phyloP scores from a whole-genome alignment of 2,113 vertebrate species.

The Emydura subglobosa region DNA sequence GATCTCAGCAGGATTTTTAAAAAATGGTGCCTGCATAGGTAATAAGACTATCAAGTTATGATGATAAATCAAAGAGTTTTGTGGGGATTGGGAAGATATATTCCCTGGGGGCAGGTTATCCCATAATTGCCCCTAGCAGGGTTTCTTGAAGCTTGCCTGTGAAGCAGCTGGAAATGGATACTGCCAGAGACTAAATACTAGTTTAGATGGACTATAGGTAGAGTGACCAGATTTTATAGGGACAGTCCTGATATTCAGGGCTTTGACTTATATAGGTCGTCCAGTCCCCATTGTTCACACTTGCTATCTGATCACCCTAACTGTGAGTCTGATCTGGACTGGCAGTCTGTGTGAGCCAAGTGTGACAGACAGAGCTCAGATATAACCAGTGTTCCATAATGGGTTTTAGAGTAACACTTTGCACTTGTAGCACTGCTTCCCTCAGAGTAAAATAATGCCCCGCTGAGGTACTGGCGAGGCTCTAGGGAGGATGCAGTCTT shows the following conservation, averaged over 20 bases:
- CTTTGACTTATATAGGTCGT: too few relatives aligned
- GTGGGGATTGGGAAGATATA: background rate
- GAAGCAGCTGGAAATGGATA: background rate
- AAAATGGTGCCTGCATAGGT: background rate
- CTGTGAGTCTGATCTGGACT: background rate
- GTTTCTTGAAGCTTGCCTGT: background rate
- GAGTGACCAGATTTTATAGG: too few relatives aligned
- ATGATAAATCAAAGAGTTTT: background rate
- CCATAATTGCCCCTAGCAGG: background rate
- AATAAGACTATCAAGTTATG: background rate
- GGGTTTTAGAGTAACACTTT: background rate
- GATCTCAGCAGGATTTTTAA: background rate
- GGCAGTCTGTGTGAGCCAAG: background rate
- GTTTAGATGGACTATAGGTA: background rate
- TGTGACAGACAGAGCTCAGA: background rate
- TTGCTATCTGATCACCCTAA: too few relatives aligned
- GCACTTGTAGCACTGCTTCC: background rate
- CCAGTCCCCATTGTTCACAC: too few relatives aligned
- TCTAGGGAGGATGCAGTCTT: background rate
- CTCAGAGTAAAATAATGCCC: background rate
- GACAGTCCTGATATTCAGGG: too few relatives aligned
- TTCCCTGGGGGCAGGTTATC: background rate
- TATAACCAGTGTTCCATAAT: background rate
- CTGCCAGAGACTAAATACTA: background rate
- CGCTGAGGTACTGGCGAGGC: background rate